Base-by-base conservation (phyloP, 92 coral and sea anemone genomes). In the Muricea muricata region DNA sequence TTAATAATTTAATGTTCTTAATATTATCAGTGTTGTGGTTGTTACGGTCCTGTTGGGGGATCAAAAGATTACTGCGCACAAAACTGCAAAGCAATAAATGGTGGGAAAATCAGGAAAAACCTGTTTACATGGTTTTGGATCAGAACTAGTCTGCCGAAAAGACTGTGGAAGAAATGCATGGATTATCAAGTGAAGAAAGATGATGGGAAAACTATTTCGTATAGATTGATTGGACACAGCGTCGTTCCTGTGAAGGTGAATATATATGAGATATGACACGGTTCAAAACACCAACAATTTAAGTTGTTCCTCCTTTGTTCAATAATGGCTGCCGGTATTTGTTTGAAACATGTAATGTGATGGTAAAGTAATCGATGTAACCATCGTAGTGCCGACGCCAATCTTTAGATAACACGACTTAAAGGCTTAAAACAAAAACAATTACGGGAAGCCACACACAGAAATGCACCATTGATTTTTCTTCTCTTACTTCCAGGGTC, bases 21-120 rank as follows among this genome's bases (percentile, higher is more conserved):
- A 52, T 52, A 52, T 52, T 52, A 9, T 52, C 60, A 52, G 60
- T 52, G 60, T 52, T 52, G 60, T 52, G 60, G 60, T 9, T 52
- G 60, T 13, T 52, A 18, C 60, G 60, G 60, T 13, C 60, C 60
- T 17, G 60, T 17, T 23, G 60, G 60, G 3, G 60, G 60, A 17
- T 17, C 60, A 10, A 52, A 52, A 52, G 20, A 52, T 52, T 52
- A 52, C 21, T 52, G 60, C 60, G 60, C 60, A 1, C 60, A 52
- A 25, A 52, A 52, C 8, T 52, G 60, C 20, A 52, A 52, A 10
- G 20, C 60, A 10, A 6, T 52, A 2, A 52, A 52, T 52, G 60
- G 60, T 18, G 60, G 60, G 18, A 17, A 6, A 18, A 25, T 52
- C 18, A 3, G 24, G 3, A 52, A 52, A 25, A 52, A 52, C 60